Evolutionary conservation across 2,888 invertebrate species (phyloP).

Genomic region (Desoria tigrina): DNA sequence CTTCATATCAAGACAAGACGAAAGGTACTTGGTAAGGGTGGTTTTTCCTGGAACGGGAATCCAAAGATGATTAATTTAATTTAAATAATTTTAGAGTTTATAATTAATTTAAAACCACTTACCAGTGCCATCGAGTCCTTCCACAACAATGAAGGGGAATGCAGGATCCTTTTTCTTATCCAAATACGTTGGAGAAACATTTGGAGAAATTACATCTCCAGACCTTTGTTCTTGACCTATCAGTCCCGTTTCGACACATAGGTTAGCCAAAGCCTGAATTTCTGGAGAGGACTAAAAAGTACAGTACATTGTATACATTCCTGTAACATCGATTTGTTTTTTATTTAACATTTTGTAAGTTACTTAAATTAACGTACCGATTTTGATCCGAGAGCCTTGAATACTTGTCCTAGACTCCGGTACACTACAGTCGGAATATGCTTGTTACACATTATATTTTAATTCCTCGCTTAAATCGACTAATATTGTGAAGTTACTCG

Average conservation of each 20-base stretch:
- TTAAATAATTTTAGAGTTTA: not conserved
- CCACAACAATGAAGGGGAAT: slow-evolving; percentile 58
- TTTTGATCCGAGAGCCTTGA: slow-evolving; percentile 10
- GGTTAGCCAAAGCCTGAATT: slow-evolving; percentile 1
- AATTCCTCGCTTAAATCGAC: no score
- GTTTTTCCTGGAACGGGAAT: slow-evolving; percentile 57
- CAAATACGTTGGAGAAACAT: not conserved
- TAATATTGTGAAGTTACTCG: no score
- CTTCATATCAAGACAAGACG: slow-evolving; percentile 55
- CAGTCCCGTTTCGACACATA: slow-evolving; percentile 23
- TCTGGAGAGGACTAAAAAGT: slow-evolving; percentile 10
- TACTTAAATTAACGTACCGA: slow-evolving; percentile 2
- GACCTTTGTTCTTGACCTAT: not conserved
- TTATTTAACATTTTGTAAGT: not conserved
- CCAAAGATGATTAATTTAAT: not conserved
- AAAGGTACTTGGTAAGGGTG: slow-evolving; percentile 55
- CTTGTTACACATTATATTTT: slow-evolving; percentile 2
- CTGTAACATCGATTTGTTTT: not conserved
- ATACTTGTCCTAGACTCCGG: slow-evolving; percentile 19
- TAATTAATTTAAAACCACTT: slow-evolving; percentile 25
- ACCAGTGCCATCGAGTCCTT: slow-evolving; percentile 61
- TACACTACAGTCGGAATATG: slow-evolving; percentile 20
- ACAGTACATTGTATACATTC: not conserved
- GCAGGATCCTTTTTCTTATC: not conserved
- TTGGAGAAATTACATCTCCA: not conserved